These are phyloP conservation scores for Zingel zingel DNA, from an alignment of 2,113 vertebrate species.

Conservation along the genomic window DNA sequence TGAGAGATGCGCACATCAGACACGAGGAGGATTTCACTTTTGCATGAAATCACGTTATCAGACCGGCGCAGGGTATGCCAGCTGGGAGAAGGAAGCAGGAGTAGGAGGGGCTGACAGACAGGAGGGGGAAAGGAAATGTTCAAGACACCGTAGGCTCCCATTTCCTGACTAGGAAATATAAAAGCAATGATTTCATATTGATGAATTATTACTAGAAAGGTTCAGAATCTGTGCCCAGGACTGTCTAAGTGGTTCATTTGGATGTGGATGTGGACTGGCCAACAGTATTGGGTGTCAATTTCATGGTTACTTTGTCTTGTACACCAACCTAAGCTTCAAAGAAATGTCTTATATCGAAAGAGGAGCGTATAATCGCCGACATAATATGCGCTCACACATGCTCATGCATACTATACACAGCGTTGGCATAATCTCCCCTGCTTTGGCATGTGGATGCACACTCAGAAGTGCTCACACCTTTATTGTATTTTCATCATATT, in stretches of 20 bases:
- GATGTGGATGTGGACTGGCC: slow-evolving; percentile 38
- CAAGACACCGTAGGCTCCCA: slow-evolving; percentile 40
- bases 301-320: slow-evolving; percentile 75
- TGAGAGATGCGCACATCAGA: slow-evolving; percentile 64
- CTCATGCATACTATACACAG: slow-evolving; percentile 57
- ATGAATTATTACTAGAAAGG: slow-evolving; percentile 46
- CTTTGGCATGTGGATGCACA: slow-evolving; percentile 47
- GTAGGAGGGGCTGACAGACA: slow-evolving; percentile 43
- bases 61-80: slow-evolving; percentile 67
- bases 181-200: slow-evolving; percentile 36
- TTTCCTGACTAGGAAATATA: slow-evolving; percentile 32
- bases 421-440: slow-evolving; percentile 67
- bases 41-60: slow-evolving; percentile 77
- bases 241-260: slow-evolving; percentile 49
- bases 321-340: slow-evolving; percentile 77
- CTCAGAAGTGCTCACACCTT: slow-evolving; percentile 21
- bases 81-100: slow-evolving; percentile 36
- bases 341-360: slow-evolving; percentile 67
- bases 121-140: slow-evolving; percentile 10
- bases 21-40: slow-evolving; percentile 73
- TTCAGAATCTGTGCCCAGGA: background rate
- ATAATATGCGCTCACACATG: slow-evolving; percentile 67
- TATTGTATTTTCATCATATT: slow-evolving; percentile 29
- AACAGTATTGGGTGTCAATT: slow-evolving; percentile 68
- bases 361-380: slow-evolving; percentile 68